These are phyloP conservation scores for Malaclemys terrapin DNA, from an alignment of 2,113 vertebrate species.

Conservation along the genomic window DNA sequence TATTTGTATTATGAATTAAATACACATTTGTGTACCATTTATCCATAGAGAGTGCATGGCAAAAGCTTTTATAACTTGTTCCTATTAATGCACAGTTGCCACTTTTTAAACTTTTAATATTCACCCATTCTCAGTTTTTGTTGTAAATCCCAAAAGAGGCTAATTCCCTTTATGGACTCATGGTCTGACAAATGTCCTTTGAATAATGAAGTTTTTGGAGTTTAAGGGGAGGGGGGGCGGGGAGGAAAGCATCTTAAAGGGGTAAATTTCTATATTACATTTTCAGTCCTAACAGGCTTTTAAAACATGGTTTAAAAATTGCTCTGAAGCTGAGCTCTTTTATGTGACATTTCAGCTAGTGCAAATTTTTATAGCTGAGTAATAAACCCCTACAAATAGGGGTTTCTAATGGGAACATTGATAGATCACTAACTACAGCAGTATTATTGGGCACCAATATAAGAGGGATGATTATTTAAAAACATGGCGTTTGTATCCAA, in stretches of 20 bases:
- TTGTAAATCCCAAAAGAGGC: background rate
- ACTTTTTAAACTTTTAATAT: conserved; percentile 11
- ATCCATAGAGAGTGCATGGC: conserved; percentile 12
- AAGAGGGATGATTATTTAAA: conserved; percentile 14
- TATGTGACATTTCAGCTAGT: background rate
- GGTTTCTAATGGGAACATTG: background rate
- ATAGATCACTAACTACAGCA: background rate
- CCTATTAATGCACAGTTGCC: background rate
- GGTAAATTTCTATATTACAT: conserved; percentile 13
- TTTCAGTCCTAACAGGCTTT: conserved; percentile 13
- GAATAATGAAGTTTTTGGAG: conserved; percentile 15
- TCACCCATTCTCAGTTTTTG: background rate
- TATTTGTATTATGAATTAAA: conserved; percentile 48
- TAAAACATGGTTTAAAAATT: background rate
- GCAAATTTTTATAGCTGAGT: background rate
- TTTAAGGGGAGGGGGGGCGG: background rate
- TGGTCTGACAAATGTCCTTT: conserved; percentile 31
- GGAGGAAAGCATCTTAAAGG: background rate
- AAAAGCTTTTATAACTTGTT: background rate
- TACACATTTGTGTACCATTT: conserved; percentile 20
- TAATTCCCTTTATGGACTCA: conserved; percentile 20
- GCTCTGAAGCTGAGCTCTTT: background rate
- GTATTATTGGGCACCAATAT: background rate
- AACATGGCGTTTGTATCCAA: conserved; percentile 16
- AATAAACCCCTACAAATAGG: conserved; percentile 17